These are phyloP conservation scores for Trisateles emortualis DNA, from an alignment of 2,888 invertebrate species.

Conservation along the genomic window DNA sequence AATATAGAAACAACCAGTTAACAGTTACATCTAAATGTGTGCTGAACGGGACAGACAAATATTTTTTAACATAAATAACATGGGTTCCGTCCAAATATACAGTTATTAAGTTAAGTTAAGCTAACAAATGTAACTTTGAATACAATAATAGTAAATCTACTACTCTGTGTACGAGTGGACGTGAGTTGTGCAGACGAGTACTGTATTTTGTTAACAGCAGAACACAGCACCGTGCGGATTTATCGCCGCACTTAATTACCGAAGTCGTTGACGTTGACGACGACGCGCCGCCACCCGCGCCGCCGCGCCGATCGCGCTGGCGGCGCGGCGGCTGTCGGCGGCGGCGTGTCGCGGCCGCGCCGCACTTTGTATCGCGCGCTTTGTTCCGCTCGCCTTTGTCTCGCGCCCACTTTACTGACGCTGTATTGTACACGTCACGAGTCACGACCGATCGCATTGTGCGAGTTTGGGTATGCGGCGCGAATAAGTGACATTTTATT, in stretches of 20 bases:
- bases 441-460: slow-evolving; percentile 14
- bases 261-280: slow-evolving; percentile 22
- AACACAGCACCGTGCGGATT: slow-evolving; percentile 39
- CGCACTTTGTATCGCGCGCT: slow-evolving; percentile 26
- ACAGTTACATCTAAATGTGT: neutral
- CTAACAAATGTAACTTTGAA: slow-evolving; percentile 20
- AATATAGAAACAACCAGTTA: neutral
- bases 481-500: slow-evolving; percentile 35
- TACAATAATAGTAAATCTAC: slow-evolving; percentile 38
- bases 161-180: slow-evolving; percentile 3
- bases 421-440: slow-evolving; percentile 20
- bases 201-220: slow-evolving; percentile 14
- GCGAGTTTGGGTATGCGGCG: slow-evolving; percentile 17
- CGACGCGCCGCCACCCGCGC: too few relatives aligned
- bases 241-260: slow-evolving; percentile 54
- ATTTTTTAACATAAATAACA: too few relatives aligned
- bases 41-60: neutral
- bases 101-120: slow-evolving; percentile 6
- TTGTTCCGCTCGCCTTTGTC: slow-evolving; percentile 30
- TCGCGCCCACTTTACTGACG: slow-evolving; percentile 27
- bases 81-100: too few relatives aligned
- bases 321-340: slow-evolving; percentile 12
- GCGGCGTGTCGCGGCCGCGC: too few relatives aligned
- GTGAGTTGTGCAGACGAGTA: slow-evolving; percentile 4
- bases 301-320: slow-evolving; percentile 1